Conservation (phyloP, 2,888 invertebrate species). For the Incurvaria masculella region DNA sequence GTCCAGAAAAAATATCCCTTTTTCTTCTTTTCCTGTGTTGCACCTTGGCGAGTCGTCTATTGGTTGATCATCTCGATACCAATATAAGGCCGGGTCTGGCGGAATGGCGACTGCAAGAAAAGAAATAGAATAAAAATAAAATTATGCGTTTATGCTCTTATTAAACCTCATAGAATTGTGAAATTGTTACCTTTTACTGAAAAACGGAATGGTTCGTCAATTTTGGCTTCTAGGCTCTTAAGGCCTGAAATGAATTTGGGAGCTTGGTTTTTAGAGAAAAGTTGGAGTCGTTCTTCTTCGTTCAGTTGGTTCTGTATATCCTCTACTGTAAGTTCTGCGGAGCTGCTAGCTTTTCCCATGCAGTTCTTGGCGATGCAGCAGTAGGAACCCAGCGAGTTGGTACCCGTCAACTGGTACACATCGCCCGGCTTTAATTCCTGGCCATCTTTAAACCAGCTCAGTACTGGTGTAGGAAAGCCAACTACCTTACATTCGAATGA, state of each 20-base stretch:
- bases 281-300: conserved; percentile 77
- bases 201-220: conserved; percentile 79
- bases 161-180: too few relatives aligned
- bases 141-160: conserved; percentile 4
- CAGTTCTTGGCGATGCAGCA: conserved; percentile 87
- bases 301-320: conserved; percentile 88
- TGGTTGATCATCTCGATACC: conserved; percentile 86
- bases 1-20: conserved; percentile 70
- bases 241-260: conserved; percentile 80
- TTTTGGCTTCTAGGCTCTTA: conserved; percentile 77
- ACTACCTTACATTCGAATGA: conserved; percentile 94
- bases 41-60: conserved; percentile 67
- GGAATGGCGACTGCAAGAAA: conserved; percentile 65
- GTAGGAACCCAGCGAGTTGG: conserved; percentile 85
- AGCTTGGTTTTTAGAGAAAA: conserved; percentile 74
- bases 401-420: conserved; percentile 87
- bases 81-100: conserved; percentile 76
- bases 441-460: conserved; percentile 92
- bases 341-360: conserved; percentile 86
- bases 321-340: conserved; percentile 84
- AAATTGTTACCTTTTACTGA: conserved; percentile 67
- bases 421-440: conserved; percentile 90
- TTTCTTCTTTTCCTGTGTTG: conserved; percentile 62
- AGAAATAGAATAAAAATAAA: too few relatives aligned
- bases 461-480: conserved; percentile 83